A percentile compares a stretch with the other conserved stretches of the same genome.
phyloP scores from a whole-genome alignment of 2,888 invertebrate species.

The Campoplex capitator region DNA sequence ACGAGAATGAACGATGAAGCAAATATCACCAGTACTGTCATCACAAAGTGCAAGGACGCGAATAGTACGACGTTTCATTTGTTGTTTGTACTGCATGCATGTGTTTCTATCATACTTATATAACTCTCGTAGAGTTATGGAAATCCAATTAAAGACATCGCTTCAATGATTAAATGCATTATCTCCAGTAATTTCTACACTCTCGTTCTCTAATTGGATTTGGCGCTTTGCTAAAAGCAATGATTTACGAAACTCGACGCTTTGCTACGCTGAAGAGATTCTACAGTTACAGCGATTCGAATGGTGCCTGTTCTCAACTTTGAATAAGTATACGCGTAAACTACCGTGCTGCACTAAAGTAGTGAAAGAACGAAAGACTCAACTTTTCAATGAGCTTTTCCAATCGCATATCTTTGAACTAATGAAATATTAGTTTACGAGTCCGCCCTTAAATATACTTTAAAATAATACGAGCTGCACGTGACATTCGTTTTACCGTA shows the following conservation, averaged over 20 bases:
- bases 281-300: background rate
- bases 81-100: background rate
- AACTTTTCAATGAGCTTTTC: background rate
- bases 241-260: background rate
- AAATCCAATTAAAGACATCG: background rate
- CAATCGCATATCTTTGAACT: background rate
- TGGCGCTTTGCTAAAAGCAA: background rate
- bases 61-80: slow-evolving; percentile 50
- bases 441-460: background rate
- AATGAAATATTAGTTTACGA: background rate
- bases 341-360: background rate
- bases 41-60: slow-evolving; percentile 65
- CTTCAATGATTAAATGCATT: background rate
- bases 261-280: background rate
- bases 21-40: slow-evolving; percentile 36
- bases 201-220: background rate
- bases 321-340: background rate
- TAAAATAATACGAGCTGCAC: background rate
- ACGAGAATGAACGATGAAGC: slow-evolving; percentile 14
- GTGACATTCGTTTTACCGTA: background rate
- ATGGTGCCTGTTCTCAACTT: background rate
- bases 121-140: background rate
- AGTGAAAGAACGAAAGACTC: background rate
- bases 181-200: background rate
- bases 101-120: background rate